Evolutionary conservation across 1,140 invertebrate species (phyloP).

Genomic region (Teleogryllus occipitalis): DNA sequence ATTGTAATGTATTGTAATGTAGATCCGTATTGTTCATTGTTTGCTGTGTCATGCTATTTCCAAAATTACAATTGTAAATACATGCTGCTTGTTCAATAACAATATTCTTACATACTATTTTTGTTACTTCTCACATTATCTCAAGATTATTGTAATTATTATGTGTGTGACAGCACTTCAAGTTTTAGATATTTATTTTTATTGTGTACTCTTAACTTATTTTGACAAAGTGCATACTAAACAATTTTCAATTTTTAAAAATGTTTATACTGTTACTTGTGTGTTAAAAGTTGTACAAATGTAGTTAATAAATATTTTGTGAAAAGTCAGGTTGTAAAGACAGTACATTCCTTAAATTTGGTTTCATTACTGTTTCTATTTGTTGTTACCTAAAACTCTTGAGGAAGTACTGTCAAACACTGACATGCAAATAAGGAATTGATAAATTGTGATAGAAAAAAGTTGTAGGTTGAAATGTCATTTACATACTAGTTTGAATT

Average conservation of each 20-base stretch:
- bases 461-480: neutral
- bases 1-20: neutral
- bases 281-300: neutral
- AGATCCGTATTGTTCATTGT: neutral
- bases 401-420: neutral
- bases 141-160: neutral
- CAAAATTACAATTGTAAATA: neutral
- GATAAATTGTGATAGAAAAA: neutral
- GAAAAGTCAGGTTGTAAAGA: neutral
- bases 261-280: neutral
- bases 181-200: neutral
- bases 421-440: neutral
- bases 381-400: neutral
- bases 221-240: neutral
- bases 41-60: neutral
- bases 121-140: neutral
- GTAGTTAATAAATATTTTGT: neutral
- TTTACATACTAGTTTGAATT: neutral
- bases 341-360: neutral
- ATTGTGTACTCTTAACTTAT: neutral
- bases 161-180: neutral
- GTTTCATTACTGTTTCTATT: neutral
- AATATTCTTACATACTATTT: neutral
- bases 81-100: neutral
- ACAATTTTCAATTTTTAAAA: neutral